phyloP scores from a whole-genome alignment of 2,113 vertebrate species.

The Zosterops japonicus region DNA sequence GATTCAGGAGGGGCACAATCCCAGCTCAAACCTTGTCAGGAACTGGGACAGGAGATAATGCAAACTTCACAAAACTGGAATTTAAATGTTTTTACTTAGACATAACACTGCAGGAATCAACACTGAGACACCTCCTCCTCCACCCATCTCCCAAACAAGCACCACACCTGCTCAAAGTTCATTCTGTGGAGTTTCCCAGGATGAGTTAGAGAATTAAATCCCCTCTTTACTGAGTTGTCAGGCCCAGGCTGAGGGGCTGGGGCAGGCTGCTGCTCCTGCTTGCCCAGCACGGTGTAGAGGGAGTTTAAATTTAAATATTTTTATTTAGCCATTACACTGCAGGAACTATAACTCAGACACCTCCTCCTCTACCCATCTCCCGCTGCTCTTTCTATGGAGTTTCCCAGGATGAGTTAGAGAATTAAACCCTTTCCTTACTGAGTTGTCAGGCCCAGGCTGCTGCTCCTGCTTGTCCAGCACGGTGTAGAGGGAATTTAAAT shows the following conservation, averaged over 20 bases:
- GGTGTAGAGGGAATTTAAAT: conserved; percentile 44
- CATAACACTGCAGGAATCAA: neutral
- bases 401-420: accelerated
- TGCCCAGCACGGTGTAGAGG: conserved; percentile 81
- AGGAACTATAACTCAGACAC: neutral
- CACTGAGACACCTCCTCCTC: neutral
- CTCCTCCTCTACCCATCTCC: too few relatives aligned
- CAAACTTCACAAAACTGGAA: neutral
- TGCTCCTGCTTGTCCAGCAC: conserved; percentile 79
- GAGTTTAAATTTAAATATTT: neutral
- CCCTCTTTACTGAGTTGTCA: conserved; percentile 60
- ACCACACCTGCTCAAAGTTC: neutral
- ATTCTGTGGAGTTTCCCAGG: neutral
- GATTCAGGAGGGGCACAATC: neutral
- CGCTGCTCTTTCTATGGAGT: neutral
- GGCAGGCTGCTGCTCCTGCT: conserved; percentile 36
- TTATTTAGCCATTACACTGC: neutral
- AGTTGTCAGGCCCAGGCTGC: conserved; percentile 5
- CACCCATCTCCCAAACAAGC: neutral
- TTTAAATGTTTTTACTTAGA: neutral
- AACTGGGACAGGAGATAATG: neutral
- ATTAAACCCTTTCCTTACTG: conserved; percentile 54
- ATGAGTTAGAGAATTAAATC: neutral
- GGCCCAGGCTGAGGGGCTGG: neutral
- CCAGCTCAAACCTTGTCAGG: neutral